These are phyloP conservation scores for Anaspis maculata DNA, from an alignment of 2,888 invertebrate genomes.

Conservation along the genomic window DNA sequence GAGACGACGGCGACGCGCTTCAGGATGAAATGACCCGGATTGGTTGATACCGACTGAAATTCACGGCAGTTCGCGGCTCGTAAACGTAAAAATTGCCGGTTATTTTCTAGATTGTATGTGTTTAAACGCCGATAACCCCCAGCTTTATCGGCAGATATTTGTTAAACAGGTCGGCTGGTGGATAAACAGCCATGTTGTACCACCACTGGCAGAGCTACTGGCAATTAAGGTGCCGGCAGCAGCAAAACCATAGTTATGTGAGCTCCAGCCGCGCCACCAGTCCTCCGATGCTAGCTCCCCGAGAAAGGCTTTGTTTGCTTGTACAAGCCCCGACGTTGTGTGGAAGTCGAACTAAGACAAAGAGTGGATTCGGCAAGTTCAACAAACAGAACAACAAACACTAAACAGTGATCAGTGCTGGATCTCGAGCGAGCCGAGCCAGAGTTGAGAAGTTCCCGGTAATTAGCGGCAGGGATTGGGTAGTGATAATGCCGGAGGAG, in stretches of 20 bases:
- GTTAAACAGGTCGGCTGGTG: conserved; percentile 9
- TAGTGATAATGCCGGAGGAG: conserved; percentile 37
- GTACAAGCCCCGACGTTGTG: too few relatives aligned
- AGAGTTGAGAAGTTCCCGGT: conserved; percentile 34
- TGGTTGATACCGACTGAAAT: conserved; percentile 36
- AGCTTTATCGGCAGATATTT: conserved; percentile 19
- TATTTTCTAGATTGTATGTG: conserved; percentile 34
- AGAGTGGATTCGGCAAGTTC: conserved; percentile 19
- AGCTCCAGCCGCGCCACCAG: too few relatives aligned
- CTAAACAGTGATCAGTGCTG: conserved; percentile 34
- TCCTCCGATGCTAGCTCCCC: too few relatives aligned
- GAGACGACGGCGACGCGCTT: conserved; percentile 24
- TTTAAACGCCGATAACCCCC: conserved; percentile 20
- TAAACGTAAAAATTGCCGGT: conserved; percentile 38
- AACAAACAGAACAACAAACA: conserved; percentile 35
- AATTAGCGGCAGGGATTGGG: conserved; percentile 38
- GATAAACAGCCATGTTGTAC: conserved; percentile 5
- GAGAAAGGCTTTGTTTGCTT: too few relatives aligned
- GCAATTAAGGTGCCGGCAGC: conserved; percentile 12
- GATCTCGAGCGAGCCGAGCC: conserved; percentile 20
- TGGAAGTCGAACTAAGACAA: conserved; percentile 17
- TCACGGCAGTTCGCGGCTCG: conserved; percentile 35
- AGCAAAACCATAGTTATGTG: too few relatives aligned
- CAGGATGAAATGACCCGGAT: conserved; percentile 35
- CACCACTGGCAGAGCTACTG: too few relatives aligned